Evolutionary conservation across 2,113 vertebrate species (phyloP).

Genomic region (Chitala chitala): DNA sequence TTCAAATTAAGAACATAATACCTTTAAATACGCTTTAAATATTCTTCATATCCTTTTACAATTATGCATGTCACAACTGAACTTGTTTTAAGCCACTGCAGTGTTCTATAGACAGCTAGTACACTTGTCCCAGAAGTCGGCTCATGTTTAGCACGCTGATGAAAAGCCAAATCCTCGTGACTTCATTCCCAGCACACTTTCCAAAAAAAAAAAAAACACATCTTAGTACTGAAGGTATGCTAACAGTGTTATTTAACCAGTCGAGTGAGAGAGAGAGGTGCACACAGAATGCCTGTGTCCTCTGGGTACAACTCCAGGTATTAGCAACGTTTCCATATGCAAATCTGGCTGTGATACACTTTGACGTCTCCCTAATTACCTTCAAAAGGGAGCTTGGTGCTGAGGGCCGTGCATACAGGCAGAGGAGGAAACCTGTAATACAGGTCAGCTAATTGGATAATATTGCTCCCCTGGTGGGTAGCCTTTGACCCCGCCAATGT

Average conservation of each 20-base stretch:
- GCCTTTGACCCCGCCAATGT: conserved; percentile 7
- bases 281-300: neutral
- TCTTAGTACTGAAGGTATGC: neutral
- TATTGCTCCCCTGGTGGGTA: neutral
- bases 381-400: conserved; percentile 4
- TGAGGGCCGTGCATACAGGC: neutral
- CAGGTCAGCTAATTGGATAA: neutral
- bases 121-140: too few species aligned
- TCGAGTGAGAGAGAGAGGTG: neutral
- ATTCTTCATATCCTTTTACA: neutral
- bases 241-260: neutral
- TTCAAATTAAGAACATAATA: neutral
- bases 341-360: conserved; percentile 3
- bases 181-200: neutral
- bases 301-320: neutral
- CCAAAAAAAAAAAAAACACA: too few species aligned
- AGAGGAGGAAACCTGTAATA: neutral
- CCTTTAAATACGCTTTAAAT: neutral
- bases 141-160: too few species aligned
- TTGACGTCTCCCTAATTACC: conserved; percentile 2
- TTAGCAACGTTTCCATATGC: neutral
- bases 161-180: neutral
- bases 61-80: too few species aligned
- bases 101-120: too few species aligned
- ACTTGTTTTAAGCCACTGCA: too few species aligned